Base-by-base conservation (phyloP, 2,888 invertebrate genomes). In the Tipula lateralis region DNA sequence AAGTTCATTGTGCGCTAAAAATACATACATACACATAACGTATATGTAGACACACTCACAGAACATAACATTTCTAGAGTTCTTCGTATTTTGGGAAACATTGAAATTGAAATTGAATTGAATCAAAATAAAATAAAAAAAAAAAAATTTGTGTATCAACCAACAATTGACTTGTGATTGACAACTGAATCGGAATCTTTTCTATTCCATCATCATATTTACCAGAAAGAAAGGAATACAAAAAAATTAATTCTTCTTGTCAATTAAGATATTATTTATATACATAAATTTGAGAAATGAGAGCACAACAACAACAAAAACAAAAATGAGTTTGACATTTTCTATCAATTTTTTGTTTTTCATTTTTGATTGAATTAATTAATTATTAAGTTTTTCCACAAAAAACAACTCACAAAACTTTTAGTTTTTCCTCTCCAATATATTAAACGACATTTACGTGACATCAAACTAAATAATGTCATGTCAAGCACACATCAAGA, bases 1-100 rank as follows among this genome's bases (percentile, higher is more conserved):
- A 83, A 83, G 83, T 83, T 83, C 83, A 83, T 83, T 83, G 83
- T 83, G 83, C 83, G 30, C 82, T 82, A 82, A 82, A 82, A 82
- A 66, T 66, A 66, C 19, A 66, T 24, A 66, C 24, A 66, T 4
- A 66, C 24, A 66, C 24, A 39, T 32, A 32, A n/a, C n/a, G n/a
- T 32, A 32, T 32, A 32, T 32, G 7, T 32, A 39, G 9, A 39
- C 7, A 66, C 16, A 66, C 9, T 24, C 12, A 66, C 24, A 24
- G 66, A 66, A 13, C 66, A 66, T 66, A 66, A 66, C 66, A 24
- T 66, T 66, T 66, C 66, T 66, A 66, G 24, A 66, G 66, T 66
- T 66, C 7, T 66, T 3, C 66, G 66, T 24, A 66, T 66, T 66
- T 66, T 66, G 66, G 66, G 66, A 66, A 66, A 66, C 66, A 66